Conservation (phyloP, 2,113 vertebrate genomes). For the Spermophilus dauricus region DNA sequence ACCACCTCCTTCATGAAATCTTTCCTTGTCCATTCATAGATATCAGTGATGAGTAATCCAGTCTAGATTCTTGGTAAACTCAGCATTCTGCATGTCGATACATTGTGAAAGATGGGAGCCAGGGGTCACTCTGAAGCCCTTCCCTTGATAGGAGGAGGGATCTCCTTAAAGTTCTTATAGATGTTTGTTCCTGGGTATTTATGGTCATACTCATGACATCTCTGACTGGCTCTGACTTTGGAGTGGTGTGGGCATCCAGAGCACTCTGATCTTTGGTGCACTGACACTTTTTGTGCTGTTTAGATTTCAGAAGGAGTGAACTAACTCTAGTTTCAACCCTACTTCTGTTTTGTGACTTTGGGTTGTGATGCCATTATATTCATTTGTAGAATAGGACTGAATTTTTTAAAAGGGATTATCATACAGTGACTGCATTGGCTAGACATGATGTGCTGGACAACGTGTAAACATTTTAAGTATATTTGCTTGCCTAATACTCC, state of each 20-base stretch:
- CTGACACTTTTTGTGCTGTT: neutral
- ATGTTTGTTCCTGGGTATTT: neutral
- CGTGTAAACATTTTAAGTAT: neutral
- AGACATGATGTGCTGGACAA: neutral
- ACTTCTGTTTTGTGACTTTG: neutral
- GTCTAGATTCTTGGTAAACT: neutral
- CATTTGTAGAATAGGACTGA: neutral
- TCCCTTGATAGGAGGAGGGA: neutral
- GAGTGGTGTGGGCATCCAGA: neutral
- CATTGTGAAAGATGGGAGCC: neutral
- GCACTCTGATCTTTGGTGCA: neutral
- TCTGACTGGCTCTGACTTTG: neutral
- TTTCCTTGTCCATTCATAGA: neutral
- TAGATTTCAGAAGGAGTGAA: neutral
- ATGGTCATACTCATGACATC: neutral
- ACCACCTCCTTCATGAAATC: neutral
- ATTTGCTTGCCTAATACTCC: neutral
- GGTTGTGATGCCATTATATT: neutral
- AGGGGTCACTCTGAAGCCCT: neutral
- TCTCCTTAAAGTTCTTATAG: neutral
- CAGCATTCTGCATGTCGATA: neutral
- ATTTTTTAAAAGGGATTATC: neutral
- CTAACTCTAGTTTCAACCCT: neutral
- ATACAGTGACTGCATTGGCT: neutral
- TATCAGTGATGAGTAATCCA: neutral